Percentiles rank a stretch among this genome's conserved stretches.
Evolutionary conservation across 2,888 invertebrate species (phyloP).

Genomic region (Trissolcus japonicus): DNA sequence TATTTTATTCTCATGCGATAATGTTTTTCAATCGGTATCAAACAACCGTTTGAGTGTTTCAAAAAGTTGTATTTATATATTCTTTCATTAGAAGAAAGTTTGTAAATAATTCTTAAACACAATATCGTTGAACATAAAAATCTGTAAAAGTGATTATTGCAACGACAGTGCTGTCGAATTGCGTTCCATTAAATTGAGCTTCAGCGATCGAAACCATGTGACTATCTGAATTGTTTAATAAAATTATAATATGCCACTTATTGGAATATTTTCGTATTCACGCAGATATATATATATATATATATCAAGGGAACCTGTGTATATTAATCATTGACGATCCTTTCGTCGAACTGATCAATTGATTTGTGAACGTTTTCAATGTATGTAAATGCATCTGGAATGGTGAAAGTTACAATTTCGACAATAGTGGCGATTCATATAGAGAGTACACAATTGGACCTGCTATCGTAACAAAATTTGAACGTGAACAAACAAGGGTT

Average conservation of each 20-base stretch:
- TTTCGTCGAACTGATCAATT: conserved; percentile 36
- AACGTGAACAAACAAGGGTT: neutral
- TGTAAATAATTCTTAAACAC: neutral
- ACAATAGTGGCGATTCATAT: conserved; percentile 28
- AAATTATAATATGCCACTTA: conserved; percentile 39
- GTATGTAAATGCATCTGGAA: conserved; percentile 61
- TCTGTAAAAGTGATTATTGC: conserved; percentile 17
- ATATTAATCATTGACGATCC: conserved; percentile 33
- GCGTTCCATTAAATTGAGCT: conserved; percentile 35
- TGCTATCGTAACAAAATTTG: neutral
- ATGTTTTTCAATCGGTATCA: neutral
- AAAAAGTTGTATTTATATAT: neutral
- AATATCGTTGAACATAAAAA: neutral
- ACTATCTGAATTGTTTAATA: conserved; percentile 14
- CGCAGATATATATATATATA: conserved; percentile 28
- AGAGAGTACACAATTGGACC: neutral
- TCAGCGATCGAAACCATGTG: conserved; percentile 33
- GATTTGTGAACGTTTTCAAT: conserved; percentile 2
- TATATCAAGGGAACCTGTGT: conserved; percentile 25
- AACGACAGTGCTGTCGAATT: conserved; percentile 6
- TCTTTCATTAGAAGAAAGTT: neutral
- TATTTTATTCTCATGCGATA: neutral
- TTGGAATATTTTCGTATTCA: conserved; percentile 32
- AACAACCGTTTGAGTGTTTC: neutral
- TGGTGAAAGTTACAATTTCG: conserved; percentile 57